Evolutionary conservation across 2,888 invertebrate species (phyloP).

Genomic region (Himalopsyche tibetana): DNA sequence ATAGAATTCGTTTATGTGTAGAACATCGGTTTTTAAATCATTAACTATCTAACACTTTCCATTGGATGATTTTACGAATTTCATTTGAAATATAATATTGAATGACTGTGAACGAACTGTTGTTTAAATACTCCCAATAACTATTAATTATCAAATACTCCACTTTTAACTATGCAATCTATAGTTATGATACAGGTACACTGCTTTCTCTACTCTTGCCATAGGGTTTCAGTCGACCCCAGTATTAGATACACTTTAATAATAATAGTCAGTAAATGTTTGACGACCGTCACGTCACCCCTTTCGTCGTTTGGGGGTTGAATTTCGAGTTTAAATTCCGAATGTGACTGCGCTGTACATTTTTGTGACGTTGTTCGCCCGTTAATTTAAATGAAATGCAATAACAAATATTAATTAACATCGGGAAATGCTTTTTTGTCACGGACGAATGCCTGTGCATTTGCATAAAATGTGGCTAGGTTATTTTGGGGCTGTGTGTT

Average conservation of each 20-base stretch:
- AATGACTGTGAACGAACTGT: too few relatives aligned
- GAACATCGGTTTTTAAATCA: too few relatives aligned
- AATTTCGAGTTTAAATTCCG: conserved; percentile 46
- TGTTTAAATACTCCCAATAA: too few relatives aligned
- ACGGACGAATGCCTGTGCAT: conserved; percentile 12
- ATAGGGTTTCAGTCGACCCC: background rate
- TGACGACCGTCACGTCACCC: conserved; percentile 57
- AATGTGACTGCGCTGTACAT: conserved; percentile 46
- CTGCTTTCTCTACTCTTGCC: background rate
- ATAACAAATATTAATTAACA: conserved; percentile 44
- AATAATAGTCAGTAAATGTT: conserved; percentile 66
- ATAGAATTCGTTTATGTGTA: too few relatives aligned
- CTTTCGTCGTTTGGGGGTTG: conserved; percentile 47
- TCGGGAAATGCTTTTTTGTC: conserved; percentile 28
- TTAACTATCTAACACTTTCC: too few relatives aligned
- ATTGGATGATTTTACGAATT: too few relatives aligned
- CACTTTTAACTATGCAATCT: background rate
- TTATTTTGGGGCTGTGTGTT: conserved; percentile 4
- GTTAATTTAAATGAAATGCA: conserved; percentile 47
- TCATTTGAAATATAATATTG: too few relatives aligned
- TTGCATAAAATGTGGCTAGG: background rate
- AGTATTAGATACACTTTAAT: conserved; percentile 59
- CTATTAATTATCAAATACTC: background rate
- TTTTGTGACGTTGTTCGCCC: conserved; percentile 40
- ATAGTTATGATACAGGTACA: background rate